A percentile compares a stretch with the other conserved stretches of the same genome.
These are phyloP conservation scores for Perithous albicinctus DNA, from an alignment of 2,888 invertebrate genomes.

Conservation along the genomic window DNA sequence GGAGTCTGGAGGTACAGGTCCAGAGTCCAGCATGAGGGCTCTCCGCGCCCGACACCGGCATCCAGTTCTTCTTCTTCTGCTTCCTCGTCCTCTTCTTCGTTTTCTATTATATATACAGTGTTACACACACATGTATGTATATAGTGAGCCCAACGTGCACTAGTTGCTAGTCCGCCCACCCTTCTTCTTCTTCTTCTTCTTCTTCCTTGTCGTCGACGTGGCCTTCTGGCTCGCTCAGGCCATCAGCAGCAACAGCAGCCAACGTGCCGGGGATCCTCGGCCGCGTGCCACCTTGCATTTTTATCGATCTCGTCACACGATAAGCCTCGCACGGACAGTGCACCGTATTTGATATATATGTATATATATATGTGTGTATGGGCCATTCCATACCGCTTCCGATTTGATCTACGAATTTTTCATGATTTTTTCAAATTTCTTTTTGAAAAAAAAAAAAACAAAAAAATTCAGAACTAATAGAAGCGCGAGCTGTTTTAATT, in stretches of 20 bases:
- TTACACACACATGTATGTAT: conserved; percentile 25
- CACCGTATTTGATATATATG: conserved; percentile 18
- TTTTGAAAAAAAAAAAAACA: too few relatives aligned
- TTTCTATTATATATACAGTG: conserved; percentile 48
- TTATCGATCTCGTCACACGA: conserved; percentile 75
- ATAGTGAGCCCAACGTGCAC: conserved; percentile 49
- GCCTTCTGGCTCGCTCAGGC: conserved; percentile 41
- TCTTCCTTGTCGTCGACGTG: conserved; percentile 15
- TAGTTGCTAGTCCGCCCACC: conserved; percentile 79
- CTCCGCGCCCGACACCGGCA: conserved; percentile 62
- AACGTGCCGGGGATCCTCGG: conserved; percentile 67
- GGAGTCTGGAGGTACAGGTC: conserved; percentile 4
- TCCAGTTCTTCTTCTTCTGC: conserved; percentile 55
- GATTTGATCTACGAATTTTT: too few relatives aligned
- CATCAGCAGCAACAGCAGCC: conserved; percentile 42
- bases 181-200: conserved; percentile 55
- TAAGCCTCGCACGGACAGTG: conserved; percentile 67
- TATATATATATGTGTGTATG: too few relatives aligned
- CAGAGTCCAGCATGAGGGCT: conserved; percentile 33
- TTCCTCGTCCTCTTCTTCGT: conserved; percentile 21
- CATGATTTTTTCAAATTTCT: too few relatives aligned
- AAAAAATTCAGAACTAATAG: too few relatives aligned
- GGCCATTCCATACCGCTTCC: too few relatives aligned
- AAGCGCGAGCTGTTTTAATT: too few relatives aligned
- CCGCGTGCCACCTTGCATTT: conserved; percentile 81